phyloP scores from a whole-genome alignment of 1,140 invertebrate species.

The Psix sp. region DNA sequence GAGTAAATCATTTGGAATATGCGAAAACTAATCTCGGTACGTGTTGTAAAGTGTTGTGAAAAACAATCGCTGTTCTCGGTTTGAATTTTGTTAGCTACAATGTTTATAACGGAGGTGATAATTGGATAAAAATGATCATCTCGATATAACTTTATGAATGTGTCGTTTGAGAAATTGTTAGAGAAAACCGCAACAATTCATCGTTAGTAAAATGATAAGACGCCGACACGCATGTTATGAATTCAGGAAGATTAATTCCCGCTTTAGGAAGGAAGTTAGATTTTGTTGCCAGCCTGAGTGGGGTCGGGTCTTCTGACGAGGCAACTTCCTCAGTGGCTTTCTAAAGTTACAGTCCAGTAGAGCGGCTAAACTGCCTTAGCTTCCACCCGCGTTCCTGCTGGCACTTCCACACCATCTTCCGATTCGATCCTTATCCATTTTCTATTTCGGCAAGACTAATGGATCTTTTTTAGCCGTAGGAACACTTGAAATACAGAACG shows the following conservation, averaged over 20 bases:
- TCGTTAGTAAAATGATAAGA: conserved; percentile 20
- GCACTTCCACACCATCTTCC: conserved; percentile 5
- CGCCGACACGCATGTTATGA: too few species aligned
- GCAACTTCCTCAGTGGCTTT: conserved; percentile 71
- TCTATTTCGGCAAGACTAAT: conserved; percentile 57
- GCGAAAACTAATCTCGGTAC: too few species aligned
- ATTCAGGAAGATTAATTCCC: conserved; percentile 72
- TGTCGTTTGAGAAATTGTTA: too few species aligned
- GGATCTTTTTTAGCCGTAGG: conserved; percentile 59
- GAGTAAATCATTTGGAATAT: neutral
- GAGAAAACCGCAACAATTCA: conserved; percentile 18
- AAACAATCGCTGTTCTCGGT: too few species aligned
- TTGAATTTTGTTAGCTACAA: too few species aligned
- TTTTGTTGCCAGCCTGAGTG: conserved; percentile 69
- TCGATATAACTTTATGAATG: too few species aligned
- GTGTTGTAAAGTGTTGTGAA: too few species aligned
- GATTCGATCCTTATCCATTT: conserved; percentile 33
- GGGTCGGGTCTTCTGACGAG: conserved; percentile 68
- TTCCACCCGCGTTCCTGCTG: conserved; percentile 27
- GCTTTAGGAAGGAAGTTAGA: conserved; percentile 72
- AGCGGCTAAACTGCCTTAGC: conserved; percentile 71
- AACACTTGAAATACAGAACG: conserved; percentile 46
- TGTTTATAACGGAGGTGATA: too few species aligned
- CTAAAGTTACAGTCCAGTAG: conserved; percentile 74
- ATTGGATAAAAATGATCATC: too few species aligned